These are phyloP conservation scores for Montipora sp. DNA, from an alignment of 64 coral and sea anemone species.

Conservation along the genomic window DNA sequence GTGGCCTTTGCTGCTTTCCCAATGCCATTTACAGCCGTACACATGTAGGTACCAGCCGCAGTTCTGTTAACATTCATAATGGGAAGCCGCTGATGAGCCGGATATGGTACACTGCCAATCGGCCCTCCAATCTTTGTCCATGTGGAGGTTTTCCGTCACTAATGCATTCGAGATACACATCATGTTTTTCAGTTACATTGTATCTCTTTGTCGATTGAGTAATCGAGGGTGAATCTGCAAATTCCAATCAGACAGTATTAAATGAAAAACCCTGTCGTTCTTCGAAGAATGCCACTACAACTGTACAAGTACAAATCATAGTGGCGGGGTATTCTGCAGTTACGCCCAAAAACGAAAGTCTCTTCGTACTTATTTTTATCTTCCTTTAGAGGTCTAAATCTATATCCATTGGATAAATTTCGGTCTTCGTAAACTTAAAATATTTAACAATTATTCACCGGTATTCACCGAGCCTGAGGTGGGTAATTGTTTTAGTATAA, in stretches of 20 bases:
- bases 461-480: too few relatives aligned
- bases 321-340: too few relatives aligned
- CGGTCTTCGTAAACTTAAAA: too few relatives aligned
- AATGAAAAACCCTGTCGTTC: background rate
- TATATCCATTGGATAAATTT: too few relatives aligned
- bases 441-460: too few relatives aligned
- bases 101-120: background rate
- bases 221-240: constrained; percentile 17
- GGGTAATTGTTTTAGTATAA: too few relatives aligned
- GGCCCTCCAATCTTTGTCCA: background rate
- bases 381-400: too few relatives aligned
- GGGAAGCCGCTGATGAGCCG: background rate
- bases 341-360: too few relatives aligned
- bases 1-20: background rate
- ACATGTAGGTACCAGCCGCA: background rate
- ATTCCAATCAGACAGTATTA: background rate
- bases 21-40: constrained; percentile 11
- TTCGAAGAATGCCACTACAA: too few relatives aligned
- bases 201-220: background rate
- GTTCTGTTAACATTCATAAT: constrained; percentile 23
- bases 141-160: background rate
- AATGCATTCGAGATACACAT: background rate
- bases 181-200: background rate
- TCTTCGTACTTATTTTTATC: too few relatives aligned
- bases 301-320: too few relatives aligned